These are phyloP conservation scores for Magallana gigas DNA, from an alignment of 1,140 invertebrate genomes.

Conservation along the genomic window DNA sequence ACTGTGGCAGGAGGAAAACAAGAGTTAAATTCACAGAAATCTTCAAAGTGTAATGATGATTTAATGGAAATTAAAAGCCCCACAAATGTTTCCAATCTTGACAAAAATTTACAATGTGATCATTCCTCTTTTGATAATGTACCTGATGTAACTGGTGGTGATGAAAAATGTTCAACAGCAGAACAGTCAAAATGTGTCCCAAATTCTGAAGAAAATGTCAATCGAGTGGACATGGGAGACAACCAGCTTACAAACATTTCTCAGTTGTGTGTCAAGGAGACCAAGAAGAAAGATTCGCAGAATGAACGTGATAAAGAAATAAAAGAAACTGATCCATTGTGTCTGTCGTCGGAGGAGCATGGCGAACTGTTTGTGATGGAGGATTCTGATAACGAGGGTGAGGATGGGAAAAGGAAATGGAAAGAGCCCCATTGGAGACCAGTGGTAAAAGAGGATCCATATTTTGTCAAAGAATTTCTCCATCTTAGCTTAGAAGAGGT, in stretches of 20 bases:
- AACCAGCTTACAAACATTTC: background rate
- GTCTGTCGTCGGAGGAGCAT: constrained; percentile 53
- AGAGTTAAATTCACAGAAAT: background rate
- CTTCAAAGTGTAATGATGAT: background rate
- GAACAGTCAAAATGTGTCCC: background rate
- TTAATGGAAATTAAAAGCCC: background rate
- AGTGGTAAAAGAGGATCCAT: constrained; percentile 68
- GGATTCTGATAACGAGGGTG: constrained; percentile 62
- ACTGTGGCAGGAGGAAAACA: background rate
- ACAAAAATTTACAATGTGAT: background rate
- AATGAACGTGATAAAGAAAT: background rate
- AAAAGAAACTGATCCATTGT: constrained; percentile 36
- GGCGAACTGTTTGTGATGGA: constrained; percentile 65
- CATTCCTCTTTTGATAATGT: background rate
- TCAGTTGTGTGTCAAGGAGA: background rate
- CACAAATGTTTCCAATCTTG: background rate
- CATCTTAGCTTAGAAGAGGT: constrained; percentile 73
- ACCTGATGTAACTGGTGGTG: background rate
- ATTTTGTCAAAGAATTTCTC: constrained; percentile 65
- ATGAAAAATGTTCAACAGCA: background rate
- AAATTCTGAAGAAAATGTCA: background rate
- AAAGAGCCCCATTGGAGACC: constrained; percentile 61
- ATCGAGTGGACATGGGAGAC: background rate
- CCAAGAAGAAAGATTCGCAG: background rate
- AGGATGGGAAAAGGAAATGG: constrained; percentile 31